Percentiles rank a stretch among this genome's conserved stretches.
Conservation (phyloP, 2,888 invertebrate genomes). For the Junonia oenone region DNA sequence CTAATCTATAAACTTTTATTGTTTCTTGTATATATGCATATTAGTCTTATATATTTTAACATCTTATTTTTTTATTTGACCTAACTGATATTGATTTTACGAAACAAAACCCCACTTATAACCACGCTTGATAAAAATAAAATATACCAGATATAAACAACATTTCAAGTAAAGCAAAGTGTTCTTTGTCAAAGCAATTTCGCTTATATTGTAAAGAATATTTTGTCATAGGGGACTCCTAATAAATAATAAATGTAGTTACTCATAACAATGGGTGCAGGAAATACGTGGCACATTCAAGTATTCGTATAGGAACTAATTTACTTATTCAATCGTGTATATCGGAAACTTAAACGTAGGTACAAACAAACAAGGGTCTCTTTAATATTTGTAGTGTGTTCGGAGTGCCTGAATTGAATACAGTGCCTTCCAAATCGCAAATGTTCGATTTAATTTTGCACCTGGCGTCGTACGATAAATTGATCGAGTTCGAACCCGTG, state of each 20-base stretch:
- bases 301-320: constrained; percentile 6
- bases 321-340: constrained; percentile 13
- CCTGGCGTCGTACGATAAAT: constrained; percentile 22
- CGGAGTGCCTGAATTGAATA: constrained; percentile 18
- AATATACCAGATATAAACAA: not conserved
- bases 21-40: too few relatives aligned
- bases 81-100: too few relatives aligned
- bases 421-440: constrained; percentile 23
- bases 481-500: constrained; percentile 21
- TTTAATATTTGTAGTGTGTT: constrained; percentile 19
- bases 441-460: constrained; percentile 27
- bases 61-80: too few relatives aligned
- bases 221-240: not conserved
- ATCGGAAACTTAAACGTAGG: constrained; percentile 15
- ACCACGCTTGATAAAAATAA: too few relatives aligned
- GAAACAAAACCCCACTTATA: too few relatives aligned
- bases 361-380: constrained; percentile 18
- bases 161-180: not conserved
- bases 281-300: not conserved
- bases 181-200: not conserved
- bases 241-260: not conserved
- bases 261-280: not conserved
- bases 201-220: not conserved
- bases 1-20: too few relatives aligned
- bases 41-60: too few relatives aligned